Base-by-base conservation (phyloP, 1,140 invertebrate genomes). In the Littorina saxatilis region DNA sequence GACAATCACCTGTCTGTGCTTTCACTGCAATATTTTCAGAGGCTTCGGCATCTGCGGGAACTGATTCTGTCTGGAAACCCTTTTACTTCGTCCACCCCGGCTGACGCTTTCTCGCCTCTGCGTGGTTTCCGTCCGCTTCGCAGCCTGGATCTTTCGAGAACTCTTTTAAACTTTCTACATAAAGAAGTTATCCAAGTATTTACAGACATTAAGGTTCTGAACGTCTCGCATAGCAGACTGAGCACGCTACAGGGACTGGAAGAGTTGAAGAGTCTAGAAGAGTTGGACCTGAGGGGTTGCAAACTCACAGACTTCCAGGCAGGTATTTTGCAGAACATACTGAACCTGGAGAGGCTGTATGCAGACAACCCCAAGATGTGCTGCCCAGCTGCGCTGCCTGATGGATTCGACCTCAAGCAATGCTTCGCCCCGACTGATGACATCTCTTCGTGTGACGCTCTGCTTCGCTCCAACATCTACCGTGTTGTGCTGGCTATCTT, bases 401-500 rank as follows among this genome's bases (percentile, higher is more conserved):
- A 0, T 39, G 47, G 77, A 0, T 70, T 79, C 61, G 68, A 63
- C 47, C 15, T n/a, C 35, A 2, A 37, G 13, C 43, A 79, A 58
- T 79, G 77, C 29, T 47, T 37, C 13, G 40, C 77, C 23, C 58
- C 37, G 27, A 0, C 27, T 2, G 27, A 50, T 47, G 40, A 40
- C 9, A 35, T 79, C 43, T 66, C 77, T 20, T 68, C 77, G 9
- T 79, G 77, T 68, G 77, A 79, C 15, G 77, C 39, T 50, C 58
- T 79, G 27, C 39, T 79, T 3, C 29, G n/a, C 9, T 50, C 43
- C 3, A 32, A 68, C 32, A 23, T 81, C 4, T 50, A 86, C 0
- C 70, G 77, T 2, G 43, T 83, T 0, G 68, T 58, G 39, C 61
- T 88, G 29, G 84, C 81, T 83, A 27, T 86, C 17, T 52, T 85